Evolutionary conservation across 2,113 vertebrate genomes (phyloP).

Genomic region (Hassar affinis): DNA sequence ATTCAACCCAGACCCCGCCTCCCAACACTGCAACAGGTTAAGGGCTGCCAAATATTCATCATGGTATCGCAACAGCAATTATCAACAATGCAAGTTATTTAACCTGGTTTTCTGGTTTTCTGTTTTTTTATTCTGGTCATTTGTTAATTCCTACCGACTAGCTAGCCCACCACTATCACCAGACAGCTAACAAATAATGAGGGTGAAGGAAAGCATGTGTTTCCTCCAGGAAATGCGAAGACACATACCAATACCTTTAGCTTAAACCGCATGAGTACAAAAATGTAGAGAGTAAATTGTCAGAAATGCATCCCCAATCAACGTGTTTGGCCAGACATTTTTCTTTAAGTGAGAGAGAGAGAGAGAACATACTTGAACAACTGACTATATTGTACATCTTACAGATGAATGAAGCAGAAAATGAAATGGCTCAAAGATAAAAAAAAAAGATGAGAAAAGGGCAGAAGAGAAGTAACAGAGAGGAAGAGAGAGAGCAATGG

Average conservation of each 20-base stretch:
- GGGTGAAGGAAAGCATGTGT: background rate
- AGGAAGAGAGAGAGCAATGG: constrained; percentile 11
- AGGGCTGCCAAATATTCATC: background rate
- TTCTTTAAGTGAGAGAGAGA: background rate
- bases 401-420: constrained; percentile 47
- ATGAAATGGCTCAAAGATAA: constrained; percentile 36
- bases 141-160: background rate
- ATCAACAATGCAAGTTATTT: background rate
- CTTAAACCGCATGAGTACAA: background rate
- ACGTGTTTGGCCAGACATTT: background rate
- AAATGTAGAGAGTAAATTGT: background rate
- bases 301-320: background rate
- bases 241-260: background rate
- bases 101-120: background rate
- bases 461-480: constrained; percentile 25
- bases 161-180: background rate
- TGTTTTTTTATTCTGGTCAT: background rate
- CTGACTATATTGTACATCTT: constrained; percentile 29
- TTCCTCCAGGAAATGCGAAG: background rate
- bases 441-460: constrained; percentile 33
- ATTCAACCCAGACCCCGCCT: background rate
- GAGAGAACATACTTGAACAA: constrained; percentile 33
- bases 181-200: background rate
- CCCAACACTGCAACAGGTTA: background rate
- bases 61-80: background rate